Evolutionary conservation across 2,888 invertebrate species (phyloP), one percentile per base, ranked within the genome.

Genomic region (Temnothorax unifasciatus): DNA sequence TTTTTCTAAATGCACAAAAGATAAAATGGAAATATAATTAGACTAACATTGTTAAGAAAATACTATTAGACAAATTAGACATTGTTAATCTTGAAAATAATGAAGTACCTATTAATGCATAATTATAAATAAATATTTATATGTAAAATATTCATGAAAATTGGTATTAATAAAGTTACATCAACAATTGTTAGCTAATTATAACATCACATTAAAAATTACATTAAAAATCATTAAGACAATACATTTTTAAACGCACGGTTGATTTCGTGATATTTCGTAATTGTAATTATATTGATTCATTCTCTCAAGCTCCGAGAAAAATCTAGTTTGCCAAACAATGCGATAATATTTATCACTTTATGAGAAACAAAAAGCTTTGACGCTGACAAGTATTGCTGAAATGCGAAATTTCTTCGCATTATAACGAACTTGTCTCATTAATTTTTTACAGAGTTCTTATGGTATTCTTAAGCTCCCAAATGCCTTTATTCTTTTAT

Each of bases 401-500:
- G n/a, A 41, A 8, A 41, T 41, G 44, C 47, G 47, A 68, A 34
- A 63, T 69, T 68, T 15, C 29, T 47, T 59, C 44, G 68, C 38
- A 47, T 34, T 68, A 18, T 68, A 52, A 68, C 11, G 29, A 84
- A 82, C 83, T 82, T 82, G 85, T 86, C 85, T 29, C 71, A 44
- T 85, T 9, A 84, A 52, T 84, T 91, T 91, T 91, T 90, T 90
- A 66, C 68, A 54, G 47, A 8, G 66, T 91, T 3, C 0, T n/a
- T 52, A 86, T 34, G 73, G 21, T 77, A 89, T 84, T 79, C 3
- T 85, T 88, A 83, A 83, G 34, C 85, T 88, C 90, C 87, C 83
- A 86, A 88, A 89, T 90, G 89, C 82, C 63, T 91, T 79, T 82
- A 84, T 85, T 86, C 83, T 76, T 83, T 57, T 52, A 69, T 69